Evolutionary conservation across 2,888 invertebrate genomes (phyloP).

Genomic region (Strigamia transsilvanica): DNA sequence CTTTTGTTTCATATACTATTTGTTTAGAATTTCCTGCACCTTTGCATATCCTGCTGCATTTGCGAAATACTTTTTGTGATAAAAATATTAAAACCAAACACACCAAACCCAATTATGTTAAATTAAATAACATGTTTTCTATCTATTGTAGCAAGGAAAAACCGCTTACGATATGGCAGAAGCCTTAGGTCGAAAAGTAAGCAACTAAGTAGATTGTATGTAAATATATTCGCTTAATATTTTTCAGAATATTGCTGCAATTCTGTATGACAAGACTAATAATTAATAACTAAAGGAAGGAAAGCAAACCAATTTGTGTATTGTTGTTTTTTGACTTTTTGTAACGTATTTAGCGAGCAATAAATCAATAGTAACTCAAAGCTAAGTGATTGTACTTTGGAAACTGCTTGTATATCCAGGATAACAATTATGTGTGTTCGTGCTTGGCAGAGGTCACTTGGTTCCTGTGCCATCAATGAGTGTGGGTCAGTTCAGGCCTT

Average conservation of each 20-base stretch:
- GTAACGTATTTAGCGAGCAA: too few species aligned
- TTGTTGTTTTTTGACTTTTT: too few species aligned
- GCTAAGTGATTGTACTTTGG: too few species aligned
- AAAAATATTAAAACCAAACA: not conserved
- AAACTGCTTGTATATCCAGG: too few species aligned
- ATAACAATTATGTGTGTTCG: too few species aligned
- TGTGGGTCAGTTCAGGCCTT: too few species aligned
- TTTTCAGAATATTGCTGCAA: slow-evolving; percentile 11
- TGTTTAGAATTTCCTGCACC: too few species aligned
- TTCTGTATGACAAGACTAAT: not conserved
- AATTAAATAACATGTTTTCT: not conserved
- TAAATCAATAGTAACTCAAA: too few species aligned
- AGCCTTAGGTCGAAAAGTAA: slow-evolving; percentile 14
- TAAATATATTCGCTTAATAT: not conserved
- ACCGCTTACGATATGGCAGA: slow-evolving; percentile 32
- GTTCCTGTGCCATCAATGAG: too few species aligned
- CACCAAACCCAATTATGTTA: not conserved
- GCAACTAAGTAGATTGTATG: not conserved
- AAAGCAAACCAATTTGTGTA: too few species aligned
- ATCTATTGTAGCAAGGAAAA: not conserved
- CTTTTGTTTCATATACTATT: not conserved
- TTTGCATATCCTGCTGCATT: too few species aligned
- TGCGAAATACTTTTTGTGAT: not conserved
- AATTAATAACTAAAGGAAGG: not conserved
- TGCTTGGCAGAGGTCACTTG: too few species aligned